Evolutionary conservation across 1,140 invertebrate genomes (phyloP), one percentile per base, ranked within the genome.

Genomic region (Drosophila tristis): DNA sequence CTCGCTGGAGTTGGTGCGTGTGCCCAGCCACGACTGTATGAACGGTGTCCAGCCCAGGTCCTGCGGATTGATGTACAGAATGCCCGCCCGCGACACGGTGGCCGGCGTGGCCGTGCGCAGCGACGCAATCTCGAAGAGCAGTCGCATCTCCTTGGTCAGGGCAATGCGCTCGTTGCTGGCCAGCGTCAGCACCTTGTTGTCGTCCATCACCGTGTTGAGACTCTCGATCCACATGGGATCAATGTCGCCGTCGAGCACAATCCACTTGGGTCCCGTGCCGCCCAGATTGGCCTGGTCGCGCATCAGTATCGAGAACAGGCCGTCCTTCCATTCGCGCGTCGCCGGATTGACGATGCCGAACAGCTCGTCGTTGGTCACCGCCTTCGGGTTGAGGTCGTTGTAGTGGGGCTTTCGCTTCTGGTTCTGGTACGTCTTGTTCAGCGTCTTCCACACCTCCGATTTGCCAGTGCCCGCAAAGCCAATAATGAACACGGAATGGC

Each of bases 211-310:
- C 3, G 96, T 96, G 82, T 98, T 98, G 0, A 98, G 93, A 2
- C 97, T 98, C 93, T 98, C 97, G 80, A 98, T 98, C 98, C 97
- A 98, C 97, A 98, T 98, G 1, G 98, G 98, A 94, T 99, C 98
- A 84, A 99, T 98, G 91, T 99, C 98, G 42, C 98, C 98, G 91
- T 99, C 98, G 15, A 99, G 94, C 4, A 99, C 96, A 80, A 99
- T 98, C 98, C 98, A 99, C 98, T 98, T 0, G 97, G 97, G 39
- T 96, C 96, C 0, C 77, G 78, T 0, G 78, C 71, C 11, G 73
- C 76, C 94, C 93, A 97, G 94, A 91, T 98, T 98, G 2, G 96
- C 97, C 93, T 98, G 96, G 84, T 98, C 97, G 77, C 98, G 93
- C 96, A 99, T 98, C 29, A 98, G 95, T 0, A 96, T 95, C 0